Evolutionary conservation across 2,113 vertebrate genomes (phyloP), one percentile per base, ranked within the genome.

Genomic region (Azemiops feae): DNA sequence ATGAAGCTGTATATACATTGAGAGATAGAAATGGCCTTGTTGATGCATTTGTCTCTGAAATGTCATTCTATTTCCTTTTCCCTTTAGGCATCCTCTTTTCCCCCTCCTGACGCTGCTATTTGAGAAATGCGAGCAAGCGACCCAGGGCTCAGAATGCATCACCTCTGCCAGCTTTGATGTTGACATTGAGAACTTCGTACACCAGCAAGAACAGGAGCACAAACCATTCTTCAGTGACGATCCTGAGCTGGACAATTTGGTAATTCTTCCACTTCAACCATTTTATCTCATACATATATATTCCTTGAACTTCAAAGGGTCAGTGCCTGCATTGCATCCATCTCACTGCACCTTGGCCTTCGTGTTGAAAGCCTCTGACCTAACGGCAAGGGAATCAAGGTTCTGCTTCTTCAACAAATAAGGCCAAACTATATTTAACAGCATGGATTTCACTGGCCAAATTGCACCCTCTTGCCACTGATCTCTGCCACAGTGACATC

Each of bases 211-310:
- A 92, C 98, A 99, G 96, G 99, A 99, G 39, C 99, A 99, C 98
- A 99, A 99, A 86, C 99, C 99, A 87, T 99, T 99, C 98, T 99
- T 99, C 98, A 99, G 99, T 0, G 99, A 99, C 96, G 99, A 99
- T 94, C 99, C 99, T 0, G 99, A 99, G 96, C 98, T 99, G 95
- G 99, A 99, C 98, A 99, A 99, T 97, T 98, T 99, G 99, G 99
- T 99, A 97, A 97, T 98, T 95, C 92, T 87, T 95, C 91, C 88
- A 18, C 11, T 23, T 53, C 5, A 23, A 52, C 39, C 23, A 50
- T 39, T 85, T 10, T n/a, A 52, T 50, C 50, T 10, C 88, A 9
- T 89, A 45, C 23, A 47, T 39, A 43, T 34, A 81, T 43, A 81
- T 81, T 39, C 74, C 34, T 81, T 81, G 74, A 39, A 81, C 18